Percentiles rank a stretch among this genome's conserved stretches.
phyloP scores from a whole-genome alignment of 2,113 vertebrate genomes.

The Syrrhaptes paradoxus region DNA sequence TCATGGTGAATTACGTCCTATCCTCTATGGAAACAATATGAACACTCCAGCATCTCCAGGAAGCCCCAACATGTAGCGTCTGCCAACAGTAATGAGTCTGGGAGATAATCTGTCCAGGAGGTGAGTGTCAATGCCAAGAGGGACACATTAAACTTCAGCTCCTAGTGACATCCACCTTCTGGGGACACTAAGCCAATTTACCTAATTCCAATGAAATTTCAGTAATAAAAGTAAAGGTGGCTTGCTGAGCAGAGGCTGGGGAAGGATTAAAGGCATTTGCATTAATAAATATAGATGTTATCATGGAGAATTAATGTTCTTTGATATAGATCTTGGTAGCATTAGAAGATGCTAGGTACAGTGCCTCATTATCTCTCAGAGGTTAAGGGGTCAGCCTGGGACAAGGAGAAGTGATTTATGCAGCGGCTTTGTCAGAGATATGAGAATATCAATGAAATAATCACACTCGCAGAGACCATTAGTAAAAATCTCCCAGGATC shows the following conservation, averaged over 20 bases:
- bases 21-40: background rate
- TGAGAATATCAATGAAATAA: constrained; percentile 57
- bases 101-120: background rate
- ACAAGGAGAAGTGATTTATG: constrained; percentile 65
- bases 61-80: background rate
- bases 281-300: constrained; percentile 72
- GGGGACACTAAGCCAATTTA: constrained; percentile 14
- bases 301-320: constrained; percentile 65
- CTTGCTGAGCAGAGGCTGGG: background rate
- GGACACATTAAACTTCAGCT: background rate
- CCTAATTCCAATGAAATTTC: constrained; percentile 40
- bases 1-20: background rate
- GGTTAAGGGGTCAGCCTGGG: constrained; percentile 53
- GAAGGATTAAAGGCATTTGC: constrained; percentile 61
- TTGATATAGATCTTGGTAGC: constrained; percentile 63
- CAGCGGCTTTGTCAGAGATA: constrained; percentile 30
- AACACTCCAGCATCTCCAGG: background rate
- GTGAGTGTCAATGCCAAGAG: background rate
- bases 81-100: background rate
- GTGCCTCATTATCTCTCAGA: constrained; percentile 57
- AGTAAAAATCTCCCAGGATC: constrained; percentile 34
- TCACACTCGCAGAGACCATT: constrained; percentile 29
- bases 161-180: constrained; percentile 2
- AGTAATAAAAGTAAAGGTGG: constrained; percentile 31
- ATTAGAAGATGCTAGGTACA: constrained; percentile 24